Percentiles rank a stretch among this genome's conserved stretches.
Conservation (phyloP, 2,113 vertebrate species). For the Baryphthengus martii region DNA sequence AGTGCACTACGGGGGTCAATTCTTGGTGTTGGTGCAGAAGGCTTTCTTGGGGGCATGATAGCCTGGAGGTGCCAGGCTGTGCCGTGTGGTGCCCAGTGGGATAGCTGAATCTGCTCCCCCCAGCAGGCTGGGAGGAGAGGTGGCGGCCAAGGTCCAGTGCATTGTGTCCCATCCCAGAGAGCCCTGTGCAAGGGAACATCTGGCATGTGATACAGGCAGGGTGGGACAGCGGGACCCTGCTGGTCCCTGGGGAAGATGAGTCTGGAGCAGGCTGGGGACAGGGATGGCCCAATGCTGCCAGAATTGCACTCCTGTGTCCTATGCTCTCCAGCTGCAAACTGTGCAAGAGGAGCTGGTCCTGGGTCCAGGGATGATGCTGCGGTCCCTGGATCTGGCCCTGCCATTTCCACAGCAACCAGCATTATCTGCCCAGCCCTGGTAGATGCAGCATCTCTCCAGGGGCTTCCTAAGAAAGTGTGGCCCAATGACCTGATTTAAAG, state of each 20-base stretch:
- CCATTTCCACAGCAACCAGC: slow-evolving; percentile 54
- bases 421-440: background rate
- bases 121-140: background rate
- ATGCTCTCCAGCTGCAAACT: background rate
- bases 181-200: rapidly evolving
- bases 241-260: background rate
- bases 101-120: background rate
- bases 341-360: background rate
- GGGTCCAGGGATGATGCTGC: background rate
- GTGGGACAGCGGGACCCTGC: background rate
- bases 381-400: background rate
- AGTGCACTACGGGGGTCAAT: rapidly evolving
- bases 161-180: background rate
- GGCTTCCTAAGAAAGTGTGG: slow-evolving; percentile 6
- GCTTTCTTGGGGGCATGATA: background rate
- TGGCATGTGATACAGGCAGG: rapidly evolving
- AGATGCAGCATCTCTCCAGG: slow-evolving; percentile 11
- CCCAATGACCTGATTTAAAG: background rate
- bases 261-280: background rate
- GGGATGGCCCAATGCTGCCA: background rate
- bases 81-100: rapidly evolving
- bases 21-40: background rate
- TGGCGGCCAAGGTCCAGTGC: background rate
- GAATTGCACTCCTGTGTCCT: rapidly evolving
- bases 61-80: background rate